Evolutionary conservation across 1,140 invertebrate species (phyloP).

Genomic region (Caenorhabditis tropicalis): DNA sequence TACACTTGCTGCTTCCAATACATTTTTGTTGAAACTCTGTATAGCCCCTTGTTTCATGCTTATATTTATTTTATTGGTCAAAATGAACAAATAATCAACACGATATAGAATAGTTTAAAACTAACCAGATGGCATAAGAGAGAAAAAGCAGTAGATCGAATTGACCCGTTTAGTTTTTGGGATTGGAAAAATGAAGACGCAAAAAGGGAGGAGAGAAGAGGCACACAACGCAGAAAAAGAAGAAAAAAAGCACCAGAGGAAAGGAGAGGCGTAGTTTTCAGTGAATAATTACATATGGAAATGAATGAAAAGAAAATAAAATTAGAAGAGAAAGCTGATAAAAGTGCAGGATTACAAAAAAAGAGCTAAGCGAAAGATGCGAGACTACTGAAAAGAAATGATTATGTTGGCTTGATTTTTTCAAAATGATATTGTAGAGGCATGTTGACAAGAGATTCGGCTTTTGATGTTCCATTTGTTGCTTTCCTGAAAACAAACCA

Average conservation of each 20-base stretch:
- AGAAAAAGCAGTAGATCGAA: not conserved
- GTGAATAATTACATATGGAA: constrained; percentile 40
- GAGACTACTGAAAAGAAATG: not conserved
- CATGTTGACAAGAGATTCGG: not conserved
- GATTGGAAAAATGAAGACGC: not conserved
- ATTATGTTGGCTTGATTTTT: constrained; percentile 64
- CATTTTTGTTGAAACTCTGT: not conserved
- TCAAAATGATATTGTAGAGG: constrained; percentile 66
- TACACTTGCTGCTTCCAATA: not conserved
- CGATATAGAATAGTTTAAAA: not conserved
- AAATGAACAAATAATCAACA: not conserved
- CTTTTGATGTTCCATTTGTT: constrained; percentile 42
- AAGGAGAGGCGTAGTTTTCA: constrained; percentile 1
- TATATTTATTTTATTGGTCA: not conserved
- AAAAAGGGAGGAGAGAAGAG: not conserved
- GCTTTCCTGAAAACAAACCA: constrained; percentile 43
- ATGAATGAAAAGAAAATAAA: not conserved
- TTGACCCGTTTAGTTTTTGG: constrained; percentile 25
- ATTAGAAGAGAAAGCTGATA: not conserved
- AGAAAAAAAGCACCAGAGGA: not conserved
- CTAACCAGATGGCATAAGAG: constrained; percentile 22
- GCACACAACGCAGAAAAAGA: not conserved
- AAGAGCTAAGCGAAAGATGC: not conserved
- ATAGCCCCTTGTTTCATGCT: not conserved
- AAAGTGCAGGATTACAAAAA: not conserved